Evolutionary conservation across 1,140 invertebrate genomes (phyloP).

Genomic region (Calliphora vicina): DNA sequence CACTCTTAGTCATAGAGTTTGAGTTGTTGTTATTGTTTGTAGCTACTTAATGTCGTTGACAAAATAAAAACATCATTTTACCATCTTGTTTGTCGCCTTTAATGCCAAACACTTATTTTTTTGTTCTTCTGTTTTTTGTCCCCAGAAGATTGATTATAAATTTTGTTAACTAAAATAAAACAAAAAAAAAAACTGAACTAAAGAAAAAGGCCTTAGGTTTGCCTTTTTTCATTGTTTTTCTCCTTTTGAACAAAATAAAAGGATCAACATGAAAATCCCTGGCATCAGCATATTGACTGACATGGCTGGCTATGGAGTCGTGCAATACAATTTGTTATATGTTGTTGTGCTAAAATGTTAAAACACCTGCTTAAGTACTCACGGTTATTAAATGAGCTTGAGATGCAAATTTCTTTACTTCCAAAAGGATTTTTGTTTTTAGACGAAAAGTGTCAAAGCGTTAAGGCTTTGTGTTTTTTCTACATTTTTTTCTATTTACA

Average conservation of each 20-base stretch:
- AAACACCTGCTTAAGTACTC: conserved; percentile 38
- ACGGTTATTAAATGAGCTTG: conserved; percentile 35
- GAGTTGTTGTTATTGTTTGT: neutral
- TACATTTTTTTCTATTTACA: conserved; percentile 6
- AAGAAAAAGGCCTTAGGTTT: neutral
- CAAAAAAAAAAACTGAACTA: too few relatives aligned
- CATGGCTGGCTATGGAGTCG: neutral
- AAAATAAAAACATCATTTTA: conserved; percentile 31
- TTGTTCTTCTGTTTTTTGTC: neutral
- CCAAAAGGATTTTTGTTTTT: neutral
- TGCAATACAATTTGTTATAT: neutral
- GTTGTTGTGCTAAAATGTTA: neutral
- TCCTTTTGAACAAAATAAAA: neutral
- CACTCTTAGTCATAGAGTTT: neutral
- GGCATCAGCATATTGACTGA: conserved; percentile 40
- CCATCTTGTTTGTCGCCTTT: conserved; percentile 11
- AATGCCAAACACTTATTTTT: neutral
- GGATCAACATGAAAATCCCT: conserved; percentile 33
- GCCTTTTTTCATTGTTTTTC: neutral
- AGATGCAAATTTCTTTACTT: conserved; percentile 21
- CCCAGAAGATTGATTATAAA: conserved; percentile 29
- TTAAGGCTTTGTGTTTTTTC: neutral
- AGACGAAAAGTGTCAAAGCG: conserved; percentile 25
- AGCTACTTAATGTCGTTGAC: conserved; percentile 32
- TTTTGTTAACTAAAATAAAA: neutral